Conservation (phyloP, 2,797 vertebrate species). For the Sciurus vulgaris region DNA sequence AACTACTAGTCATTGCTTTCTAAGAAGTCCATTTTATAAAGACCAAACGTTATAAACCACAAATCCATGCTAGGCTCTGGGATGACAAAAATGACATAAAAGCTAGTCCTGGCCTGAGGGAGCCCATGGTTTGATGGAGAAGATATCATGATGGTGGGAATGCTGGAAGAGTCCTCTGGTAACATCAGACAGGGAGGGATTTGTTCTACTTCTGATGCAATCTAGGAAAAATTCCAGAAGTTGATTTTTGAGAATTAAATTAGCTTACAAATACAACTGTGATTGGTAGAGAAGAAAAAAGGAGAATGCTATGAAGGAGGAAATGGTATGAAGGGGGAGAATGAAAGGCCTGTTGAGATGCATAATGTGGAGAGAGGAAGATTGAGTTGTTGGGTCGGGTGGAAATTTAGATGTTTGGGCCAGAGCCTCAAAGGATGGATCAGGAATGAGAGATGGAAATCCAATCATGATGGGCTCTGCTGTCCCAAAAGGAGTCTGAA, state of each 20-base stretch:
- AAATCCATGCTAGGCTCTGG: not conserved
- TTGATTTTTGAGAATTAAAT: not conserved
- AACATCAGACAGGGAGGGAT: not conserved
- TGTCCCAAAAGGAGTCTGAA: not conserved
- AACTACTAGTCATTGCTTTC: conserved; percentile 1
- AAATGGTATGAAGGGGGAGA: not conserved
- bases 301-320: not conserved
- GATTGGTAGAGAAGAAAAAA: not conserved
- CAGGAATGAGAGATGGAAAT: not conserved
- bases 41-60: not conserved
- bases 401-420: not conserved
- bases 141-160: not conserved
- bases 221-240: not conserved
- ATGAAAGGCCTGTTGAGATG: not conserved
- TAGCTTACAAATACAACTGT: not conserved
- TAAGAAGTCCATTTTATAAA: conserved; percentile 14
- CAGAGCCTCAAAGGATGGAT: not conserved
- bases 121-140: not conserved
- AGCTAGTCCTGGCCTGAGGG: not conserved
- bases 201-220: not conserved
- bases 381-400: not conserved
- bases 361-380: not conserved
- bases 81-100: not conserved
- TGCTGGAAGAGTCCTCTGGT: not conserved
- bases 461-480: not conserved